Base-by-base conservation (phyloP, 2,113 vertebrate species). In the Salvelinus sp. region DNA sequence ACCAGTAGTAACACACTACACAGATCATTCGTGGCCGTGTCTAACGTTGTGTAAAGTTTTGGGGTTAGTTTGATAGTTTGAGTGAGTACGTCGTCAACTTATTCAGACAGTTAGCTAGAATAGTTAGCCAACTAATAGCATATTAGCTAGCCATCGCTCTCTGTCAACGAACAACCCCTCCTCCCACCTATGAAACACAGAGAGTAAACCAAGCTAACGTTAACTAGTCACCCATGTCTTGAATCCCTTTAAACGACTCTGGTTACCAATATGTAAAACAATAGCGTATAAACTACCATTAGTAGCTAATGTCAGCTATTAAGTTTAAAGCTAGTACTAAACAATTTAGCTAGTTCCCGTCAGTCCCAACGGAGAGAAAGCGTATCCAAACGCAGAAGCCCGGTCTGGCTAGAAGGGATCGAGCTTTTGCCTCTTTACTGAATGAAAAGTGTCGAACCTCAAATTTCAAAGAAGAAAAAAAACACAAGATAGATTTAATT, bases 181-280 rank as follows among this genome's bases (percentile, higher is more conserved):
- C 87, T 83, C 78, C 82, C 57, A 54, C 79, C 57, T 80, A 1
- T 33, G 30, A 33, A 33, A 33, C 33, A 33, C 18, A 81, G 74
- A 75, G 63, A 81, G 76, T 82, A 89, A 82, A 20, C 82, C 79
- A 82, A 74, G 22, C 23, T 33, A 66, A 82, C 86, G 25, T n/a
- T 30, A 63, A 82, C 86, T 77, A 81, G 75, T 83, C 87, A 82
- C 88, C 89, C 87, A 89, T 87, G 89, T 83, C 87, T 85, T 82
- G 23, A 76, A 74, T 74, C 86, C 76, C 75, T 85, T 89, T 86
- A 10, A 20, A 87, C 38, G 38, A 10, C 38, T 10, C 38, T 44
- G 88, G 89, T 62, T 28, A 60, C 65, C 38, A 48, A 13, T 48
- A 1, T 18, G 7, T 69, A 9, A 4, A 10, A 69, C 25, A 60